Percentiles rank a stretch among this genome's conserved stretches.
Evolutionary conservation across 2,113 vertebrate genomes (phyloP).

Genomic region (Callipepla californica): DNA sequence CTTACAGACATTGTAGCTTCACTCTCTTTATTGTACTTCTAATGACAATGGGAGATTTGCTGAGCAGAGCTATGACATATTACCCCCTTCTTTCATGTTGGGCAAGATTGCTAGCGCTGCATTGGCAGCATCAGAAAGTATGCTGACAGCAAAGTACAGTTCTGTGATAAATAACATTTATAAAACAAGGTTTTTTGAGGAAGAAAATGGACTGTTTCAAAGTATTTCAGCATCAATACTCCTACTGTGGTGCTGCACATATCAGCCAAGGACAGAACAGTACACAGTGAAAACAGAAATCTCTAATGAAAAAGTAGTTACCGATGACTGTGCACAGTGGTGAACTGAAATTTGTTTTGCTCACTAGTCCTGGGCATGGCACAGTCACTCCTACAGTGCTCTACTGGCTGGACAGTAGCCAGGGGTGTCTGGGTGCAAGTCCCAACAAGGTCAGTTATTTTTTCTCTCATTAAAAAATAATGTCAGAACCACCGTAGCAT

Average conservation of each 20-base stretch:
- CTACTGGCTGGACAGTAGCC: not conserved
- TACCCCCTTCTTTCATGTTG: rapidly evolving
- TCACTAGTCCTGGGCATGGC: not conserved
- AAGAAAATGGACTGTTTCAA: not conserved
- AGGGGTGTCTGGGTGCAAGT: constrained; percentile 30
- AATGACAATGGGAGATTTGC: not conserved
- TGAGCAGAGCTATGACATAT: not conserved
- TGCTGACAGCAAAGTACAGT: not conserved
- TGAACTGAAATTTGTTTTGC: not conserved
- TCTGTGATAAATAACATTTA: not conserved
- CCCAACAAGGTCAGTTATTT: constrained; percentile 61
- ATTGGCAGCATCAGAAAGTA: not conserved
- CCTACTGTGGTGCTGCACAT: not conserved
- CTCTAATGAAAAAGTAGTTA: not conserved
- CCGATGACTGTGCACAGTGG: too few relatives aligned
- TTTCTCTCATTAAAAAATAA: constrained; percentile 38
- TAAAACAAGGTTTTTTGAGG: not conserved
- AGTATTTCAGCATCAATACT: not conserved
- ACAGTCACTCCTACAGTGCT: not conserved
- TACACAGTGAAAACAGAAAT: not conserved
- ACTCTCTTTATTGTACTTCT: not conserved
- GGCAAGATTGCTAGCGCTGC: not conserved
- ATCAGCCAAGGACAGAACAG: not conserved
- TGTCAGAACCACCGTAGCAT: constrained; percentile 32
- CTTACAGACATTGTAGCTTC: not conserved